Evolutionary conservation across 2,888 invertebrate genomes (phyloP).

Genomic region (Papilio elwesi): DNA sequence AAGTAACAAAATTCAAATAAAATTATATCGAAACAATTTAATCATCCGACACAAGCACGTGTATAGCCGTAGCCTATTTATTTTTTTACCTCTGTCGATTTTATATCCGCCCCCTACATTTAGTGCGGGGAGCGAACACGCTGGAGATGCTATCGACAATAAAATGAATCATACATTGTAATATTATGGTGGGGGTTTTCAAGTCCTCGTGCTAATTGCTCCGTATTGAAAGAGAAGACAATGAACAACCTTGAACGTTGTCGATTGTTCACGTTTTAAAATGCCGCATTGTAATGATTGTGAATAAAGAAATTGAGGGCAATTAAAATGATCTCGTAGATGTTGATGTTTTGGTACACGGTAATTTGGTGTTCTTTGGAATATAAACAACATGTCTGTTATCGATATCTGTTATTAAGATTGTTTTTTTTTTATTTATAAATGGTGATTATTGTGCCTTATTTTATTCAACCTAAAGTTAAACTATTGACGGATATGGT

Average conservation of each 20-base stretch:
- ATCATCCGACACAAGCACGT: conserved; percentile 9
- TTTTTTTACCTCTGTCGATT: conserved; percentile 61
- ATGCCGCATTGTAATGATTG: conserved; percentile 37
- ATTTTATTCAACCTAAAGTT: background rate
- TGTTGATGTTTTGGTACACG: conserved; percentile 28
- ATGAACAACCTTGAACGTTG: conserved; percentile 48
- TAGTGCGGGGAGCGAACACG: conserved; percentile 59
- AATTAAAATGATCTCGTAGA: conserved; percentile 35
- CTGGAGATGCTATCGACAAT: conserved; percentile 64
- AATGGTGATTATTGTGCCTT: background rate
- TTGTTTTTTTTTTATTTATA: background rate
- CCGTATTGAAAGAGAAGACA: conserved; percentile 46
- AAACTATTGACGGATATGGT: too few species aligned
- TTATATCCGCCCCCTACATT: conserved; percentile 64
- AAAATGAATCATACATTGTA: conserved; percentile 63
- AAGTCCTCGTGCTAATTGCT: conserved; percentile 66
- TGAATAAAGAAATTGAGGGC: conserved; percentile 30
- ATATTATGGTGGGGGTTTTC: conserved; percentile 59
- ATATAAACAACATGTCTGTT: conserved; percentile 29
- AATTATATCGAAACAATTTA: conserved; percentile 12
- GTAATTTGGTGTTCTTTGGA: conserved; percentile 22
- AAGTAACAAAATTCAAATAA: background rate
- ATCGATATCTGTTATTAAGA: background rate
- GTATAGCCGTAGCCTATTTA: conserved; percentile 51
- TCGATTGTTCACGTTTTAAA: conserved; percentile 34